A percentile compares a stretch with the other conserved stretches of the same genome.
Conservation (phyloP, 2,113 vertebrate species). For the Elephas maximus region DNA sequence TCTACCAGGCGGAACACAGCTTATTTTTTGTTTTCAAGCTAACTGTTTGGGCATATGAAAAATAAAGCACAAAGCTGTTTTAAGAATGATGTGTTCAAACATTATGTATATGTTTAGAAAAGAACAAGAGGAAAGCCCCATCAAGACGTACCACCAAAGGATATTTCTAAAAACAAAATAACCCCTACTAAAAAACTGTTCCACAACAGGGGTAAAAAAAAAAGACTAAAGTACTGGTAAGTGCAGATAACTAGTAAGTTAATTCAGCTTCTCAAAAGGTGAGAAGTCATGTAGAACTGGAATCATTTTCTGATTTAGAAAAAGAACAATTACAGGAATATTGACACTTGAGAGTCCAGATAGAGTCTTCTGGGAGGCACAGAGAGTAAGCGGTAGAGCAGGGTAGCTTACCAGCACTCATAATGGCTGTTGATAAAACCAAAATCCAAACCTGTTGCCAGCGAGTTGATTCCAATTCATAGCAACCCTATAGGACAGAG, state of each 20-base stretch:
- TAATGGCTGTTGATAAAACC: not conserved
- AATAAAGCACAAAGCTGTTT: not conserved
- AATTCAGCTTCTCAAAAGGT: not conserved
- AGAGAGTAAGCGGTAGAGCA: not conserved
- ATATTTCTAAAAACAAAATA: not conserved
- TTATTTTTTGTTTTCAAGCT: constrained; percentile 19
- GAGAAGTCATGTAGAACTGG: not conserved
- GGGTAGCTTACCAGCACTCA: not conserved
- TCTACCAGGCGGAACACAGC: not conserved
- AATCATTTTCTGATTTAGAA: not conserved
- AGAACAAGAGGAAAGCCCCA: not conserved
- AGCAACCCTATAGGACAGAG: too few species aligned
- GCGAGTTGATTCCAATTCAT: too few species aligned
- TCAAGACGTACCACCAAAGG: constrained; percentile 31
- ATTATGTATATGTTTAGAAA: constrained; percentile 12
- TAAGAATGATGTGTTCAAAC: constrained; percentile 16
- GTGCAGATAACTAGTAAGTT: constrained; percentile 16
- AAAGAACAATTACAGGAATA: not conserved
- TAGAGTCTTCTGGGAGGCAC: not conserved
- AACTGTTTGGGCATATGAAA: constrained; percentile 37
- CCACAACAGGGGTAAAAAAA: not conserved
- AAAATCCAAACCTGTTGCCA: too few species aligned
- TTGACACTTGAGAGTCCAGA: not conserved
- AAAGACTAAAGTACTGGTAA: not conserved
- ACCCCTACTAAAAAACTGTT: not conserved